Evolutionary conservation across 1,140 invertebrate genomes (phyloP).

Genomic region (Penaeus vannamei): DNA sequence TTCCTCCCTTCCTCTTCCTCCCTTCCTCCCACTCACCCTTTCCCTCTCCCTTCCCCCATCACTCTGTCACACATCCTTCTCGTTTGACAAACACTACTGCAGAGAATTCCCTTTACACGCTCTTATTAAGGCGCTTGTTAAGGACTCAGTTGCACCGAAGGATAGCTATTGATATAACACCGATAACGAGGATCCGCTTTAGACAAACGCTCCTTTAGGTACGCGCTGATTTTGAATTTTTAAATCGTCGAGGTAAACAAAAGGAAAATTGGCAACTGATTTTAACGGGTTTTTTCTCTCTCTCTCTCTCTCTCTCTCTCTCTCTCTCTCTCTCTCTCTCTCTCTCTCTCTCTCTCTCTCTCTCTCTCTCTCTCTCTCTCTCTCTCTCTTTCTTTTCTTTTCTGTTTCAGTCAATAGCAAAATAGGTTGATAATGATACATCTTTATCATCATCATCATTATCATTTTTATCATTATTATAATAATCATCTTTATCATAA

Average conservation of each 20-base stretch:
- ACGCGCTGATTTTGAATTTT: neutral
- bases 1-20: neutral
- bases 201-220: neutral
- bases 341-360: too few relatives aligned
- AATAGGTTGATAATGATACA: neutral
- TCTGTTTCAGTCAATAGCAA: too few relatives aligned
- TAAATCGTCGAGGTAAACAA: neutral
- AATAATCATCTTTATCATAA: neutral
- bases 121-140: neutral
- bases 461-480: neutral
- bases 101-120: neutral
- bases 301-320: neutral
- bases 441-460: neutral
- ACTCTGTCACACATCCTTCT: neutral
- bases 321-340: neutral
- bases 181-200: too few relatives aligned
- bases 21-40: conserved; percentile 8
- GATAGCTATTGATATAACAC: too few relatives aligned
- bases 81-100: neutral
- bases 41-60: neutral
- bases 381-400: too few relatives aligned
- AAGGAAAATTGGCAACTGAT: neutral
- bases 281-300: conserved; percentile 17
- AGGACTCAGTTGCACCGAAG: too few relatives aligned
- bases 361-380: too few relatives aligned